phyloP scores from a whole-genome alignment of 2,797 vertebrate species.

The Emys orbicularis region DNA sequence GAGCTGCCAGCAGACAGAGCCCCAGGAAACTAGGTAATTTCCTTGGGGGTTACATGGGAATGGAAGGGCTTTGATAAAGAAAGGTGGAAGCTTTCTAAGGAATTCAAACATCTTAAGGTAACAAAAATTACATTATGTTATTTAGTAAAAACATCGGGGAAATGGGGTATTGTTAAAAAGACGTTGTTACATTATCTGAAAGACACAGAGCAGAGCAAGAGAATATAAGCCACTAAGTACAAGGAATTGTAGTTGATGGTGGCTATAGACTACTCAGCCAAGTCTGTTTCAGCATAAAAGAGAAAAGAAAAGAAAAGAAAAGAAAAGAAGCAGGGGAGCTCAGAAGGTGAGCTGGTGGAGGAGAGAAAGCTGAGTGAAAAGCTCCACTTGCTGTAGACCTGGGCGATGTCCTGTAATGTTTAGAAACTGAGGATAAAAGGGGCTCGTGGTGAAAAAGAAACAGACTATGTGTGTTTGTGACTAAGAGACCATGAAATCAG shows the following conservation, averaged over 20 bases:
- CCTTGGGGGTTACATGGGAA: not conserved
- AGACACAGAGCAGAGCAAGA: not conserved
- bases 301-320: not conserved
- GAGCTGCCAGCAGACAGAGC: too few relatives aligned
- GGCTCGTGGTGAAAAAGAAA: not conserved
- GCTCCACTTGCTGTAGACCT: not conserved
- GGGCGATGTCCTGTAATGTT: not conserved
- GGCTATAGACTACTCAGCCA: not conserved
- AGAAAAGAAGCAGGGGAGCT: not conserved
- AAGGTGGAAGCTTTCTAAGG: not conserved
- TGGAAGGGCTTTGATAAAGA: not conserved
- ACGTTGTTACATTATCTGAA: not conserved
- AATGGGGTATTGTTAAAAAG: not conserved
- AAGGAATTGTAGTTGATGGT: not conserved
- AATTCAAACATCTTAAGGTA: not conserved
- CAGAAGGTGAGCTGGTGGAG: not conserved
- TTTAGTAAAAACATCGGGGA: not conserved
- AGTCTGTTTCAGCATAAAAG: not conserved
- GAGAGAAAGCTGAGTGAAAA: not conserved
- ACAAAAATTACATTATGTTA: not conserved
- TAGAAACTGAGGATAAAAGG: not conserved
- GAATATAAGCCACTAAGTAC: not conserved
- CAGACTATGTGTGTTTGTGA: not conserved
- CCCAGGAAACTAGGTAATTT: too few relatives aligned
- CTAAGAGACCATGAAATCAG: not conserved